phyloP scores from a whole-genome alignment of 1,140 invertebrate genomes.

The Cecropterus lyciades region DNA sequence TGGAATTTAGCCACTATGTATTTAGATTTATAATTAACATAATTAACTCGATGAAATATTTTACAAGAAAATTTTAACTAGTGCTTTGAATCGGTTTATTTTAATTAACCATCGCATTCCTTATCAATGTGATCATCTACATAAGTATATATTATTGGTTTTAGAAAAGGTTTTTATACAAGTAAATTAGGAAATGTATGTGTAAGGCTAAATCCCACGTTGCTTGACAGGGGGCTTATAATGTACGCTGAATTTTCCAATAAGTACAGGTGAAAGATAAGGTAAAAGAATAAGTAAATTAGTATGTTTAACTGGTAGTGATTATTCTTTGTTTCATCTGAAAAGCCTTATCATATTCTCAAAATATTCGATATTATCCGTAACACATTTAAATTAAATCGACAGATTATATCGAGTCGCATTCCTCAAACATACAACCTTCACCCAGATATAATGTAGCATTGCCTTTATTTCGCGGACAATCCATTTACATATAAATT shows the following conservation, averaged over 20 bases:
- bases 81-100: neutral
- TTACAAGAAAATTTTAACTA: neutral
- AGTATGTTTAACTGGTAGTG: no score
- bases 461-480: conserved; percentile 42
- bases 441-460: conserved; percentile 43
- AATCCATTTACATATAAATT: conserved; percentile 48
- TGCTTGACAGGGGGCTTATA: no score
- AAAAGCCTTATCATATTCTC: neutral
- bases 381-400: conserved; percentile 18
- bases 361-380: conserved; percentile 15
- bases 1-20: conserved; percentile 27
- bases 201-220: no score
- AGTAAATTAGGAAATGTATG: no score
- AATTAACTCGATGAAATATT: conserved; percentile 13
- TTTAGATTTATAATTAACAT: conserved; percentile 8
- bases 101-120: no score
- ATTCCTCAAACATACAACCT: conserved; percentile 42
- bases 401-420: conserved; percentile 17
- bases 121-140: no score
- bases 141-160: no score
- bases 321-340: no score
- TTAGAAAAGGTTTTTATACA: no score
- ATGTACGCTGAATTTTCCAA: no score
- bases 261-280: no score
- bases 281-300: no score